These are phyloP conservation scores for Cotesia chilonis DNA, from an alignment of 1,140 invertebrate genomes.

Conservation along the genomic window DNA sequence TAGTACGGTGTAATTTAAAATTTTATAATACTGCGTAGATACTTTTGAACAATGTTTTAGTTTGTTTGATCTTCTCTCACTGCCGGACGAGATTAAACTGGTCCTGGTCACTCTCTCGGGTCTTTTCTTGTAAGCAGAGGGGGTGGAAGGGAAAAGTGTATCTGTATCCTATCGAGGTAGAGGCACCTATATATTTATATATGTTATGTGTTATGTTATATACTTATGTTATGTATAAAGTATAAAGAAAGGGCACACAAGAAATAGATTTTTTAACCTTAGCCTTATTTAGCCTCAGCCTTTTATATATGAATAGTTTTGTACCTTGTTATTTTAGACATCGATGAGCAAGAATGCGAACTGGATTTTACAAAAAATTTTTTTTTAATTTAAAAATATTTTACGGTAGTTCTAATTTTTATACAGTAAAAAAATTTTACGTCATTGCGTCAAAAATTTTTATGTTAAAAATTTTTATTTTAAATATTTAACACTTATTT, in stretches of 20 bases:
- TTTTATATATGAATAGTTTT: background rate
- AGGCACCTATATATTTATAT: background rate
- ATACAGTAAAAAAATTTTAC: too few relatives aligned
- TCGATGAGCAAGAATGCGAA: too few relatives aligned
- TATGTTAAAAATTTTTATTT: too few relatives aligned
- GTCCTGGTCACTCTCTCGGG: conserved; percentile 34
- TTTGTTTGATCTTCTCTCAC: conserved; percentile 16
- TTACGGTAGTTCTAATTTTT: too few relatives aligned
- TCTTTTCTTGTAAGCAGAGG: conserved; percentile 1
- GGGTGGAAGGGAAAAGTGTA: conserved; percentile 16
- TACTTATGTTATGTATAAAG: background rate
- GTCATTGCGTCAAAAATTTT: too few relatives aligned
- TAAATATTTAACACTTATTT: too few relatives aligned
- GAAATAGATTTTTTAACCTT: background rate
- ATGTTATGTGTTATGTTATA: too few relatives aligned
- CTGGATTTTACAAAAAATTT: too few relatives aligned
- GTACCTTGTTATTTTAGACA: too few relatives aligned
- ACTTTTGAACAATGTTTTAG: background rate
- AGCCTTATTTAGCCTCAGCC: background rate
- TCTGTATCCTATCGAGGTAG: too few relatives aligned
- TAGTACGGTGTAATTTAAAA: background rate
- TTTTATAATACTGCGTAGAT: too few relatives aligned
- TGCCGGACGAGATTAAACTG: conserved; percentile 33
- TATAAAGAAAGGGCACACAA: conserved; percentile 2
- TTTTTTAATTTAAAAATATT: too few relatives aligned